A percentile compares a stretch with the other conserved stretches of the same genome.
Evolutionary conservation across 2,797 vertebrate genomes (phyloP).

Genomic region (Avahi laniger): DNA sequence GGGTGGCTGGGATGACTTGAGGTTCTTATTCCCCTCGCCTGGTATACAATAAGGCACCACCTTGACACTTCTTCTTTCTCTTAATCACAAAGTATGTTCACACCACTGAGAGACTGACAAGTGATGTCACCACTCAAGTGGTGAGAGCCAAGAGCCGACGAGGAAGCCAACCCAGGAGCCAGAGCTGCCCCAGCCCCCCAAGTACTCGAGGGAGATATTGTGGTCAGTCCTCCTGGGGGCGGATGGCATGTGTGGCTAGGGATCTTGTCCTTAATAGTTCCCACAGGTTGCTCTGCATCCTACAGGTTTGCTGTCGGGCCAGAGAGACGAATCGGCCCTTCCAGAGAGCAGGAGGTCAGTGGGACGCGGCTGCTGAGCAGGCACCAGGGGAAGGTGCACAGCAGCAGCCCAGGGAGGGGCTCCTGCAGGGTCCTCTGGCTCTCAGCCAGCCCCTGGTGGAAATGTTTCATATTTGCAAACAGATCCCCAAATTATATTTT

Average conservation of each 20-base stretch:
- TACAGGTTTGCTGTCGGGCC: not conserved
- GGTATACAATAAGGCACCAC: not conserved
- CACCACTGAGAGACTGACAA: not conserved
- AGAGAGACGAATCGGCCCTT: not conserved
- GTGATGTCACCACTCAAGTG: not conserved
- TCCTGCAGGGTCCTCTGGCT: not conserved
- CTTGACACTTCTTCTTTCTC: not conserved
- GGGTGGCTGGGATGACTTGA: not conserved
- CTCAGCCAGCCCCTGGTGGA: not conserved
- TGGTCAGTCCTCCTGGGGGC: not conserved
- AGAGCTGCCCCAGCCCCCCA: not conserved
- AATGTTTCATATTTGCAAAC: not conserved
- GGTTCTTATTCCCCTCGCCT: not conserved
- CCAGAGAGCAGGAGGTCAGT: not conserved
- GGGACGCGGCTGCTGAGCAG: not conserved
- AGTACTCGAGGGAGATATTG: not conserved
- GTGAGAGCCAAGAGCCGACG: not conserved
- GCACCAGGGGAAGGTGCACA: fast-evolving
- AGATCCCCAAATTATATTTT: not conserved
- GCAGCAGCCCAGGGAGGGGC: not conserved
- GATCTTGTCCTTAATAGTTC: not conserved
- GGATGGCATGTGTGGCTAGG: not conserved
- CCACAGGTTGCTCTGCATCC: not conserved
- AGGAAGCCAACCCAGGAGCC: not conserved
- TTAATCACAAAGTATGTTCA: not conserved